Conservation (phyloP, 2,113 vertebrate genomes). For the Chaetura pelagica region DNA sequence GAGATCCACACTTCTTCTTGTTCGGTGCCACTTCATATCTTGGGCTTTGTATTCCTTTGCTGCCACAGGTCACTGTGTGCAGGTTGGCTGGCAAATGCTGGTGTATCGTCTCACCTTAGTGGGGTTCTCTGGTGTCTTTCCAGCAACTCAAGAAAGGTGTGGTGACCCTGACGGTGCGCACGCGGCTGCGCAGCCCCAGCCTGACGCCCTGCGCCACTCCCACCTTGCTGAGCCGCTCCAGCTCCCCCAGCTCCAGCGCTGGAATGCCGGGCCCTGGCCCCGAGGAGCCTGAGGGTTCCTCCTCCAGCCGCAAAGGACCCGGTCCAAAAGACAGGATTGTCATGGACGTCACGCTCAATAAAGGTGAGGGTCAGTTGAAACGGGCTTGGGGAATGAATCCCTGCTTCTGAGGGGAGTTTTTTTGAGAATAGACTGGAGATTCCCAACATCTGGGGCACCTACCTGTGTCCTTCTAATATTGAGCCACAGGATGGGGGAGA, state of each 20-base stretch:
- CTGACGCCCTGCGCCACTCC: conserved; percentile 90
- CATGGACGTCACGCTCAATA: conserved; percentile 94
- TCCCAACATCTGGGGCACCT: too few relatives aligned
- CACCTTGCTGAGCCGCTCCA: conserved; percentile 89
- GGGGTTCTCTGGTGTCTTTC: not conserved
- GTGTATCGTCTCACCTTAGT: fast-evolving
- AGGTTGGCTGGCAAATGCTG: not conserved
- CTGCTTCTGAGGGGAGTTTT: not conserved
- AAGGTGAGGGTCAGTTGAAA: conserved; percentile 78
- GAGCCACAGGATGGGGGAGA: not conserved
- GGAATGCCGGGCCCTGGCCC: conserved; percentile 37
- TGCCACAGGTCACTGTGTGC: not conserved
- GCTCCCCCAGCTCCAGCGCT: conserved; percentile 86
- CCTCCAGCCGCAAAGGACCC: conserved; percentile 80
- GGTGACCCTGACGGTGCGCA: conserved; percentile 92
- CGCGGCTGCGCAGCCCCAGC: conserved; percentile 92
- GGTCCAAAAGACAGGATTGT: conserved; percentile 94
- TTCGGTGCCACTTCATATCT: not conserved
- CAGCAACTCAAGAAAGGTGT: conserved; percentile 96
- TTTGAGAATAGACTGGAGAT: not conserved
- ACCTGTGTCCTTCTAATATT: not conserved
- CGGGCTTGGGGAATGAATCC: fast-evolving
- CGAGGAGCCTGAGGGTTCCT: conserved; percentile 73
- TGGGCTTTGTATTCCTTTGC: not conserved
- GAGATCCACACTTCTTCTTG: fast-evolving